phyloP scores from a whole-genome alignment of 2,113 vertebrate species.

The Orientallactaga bullata region DNA sequence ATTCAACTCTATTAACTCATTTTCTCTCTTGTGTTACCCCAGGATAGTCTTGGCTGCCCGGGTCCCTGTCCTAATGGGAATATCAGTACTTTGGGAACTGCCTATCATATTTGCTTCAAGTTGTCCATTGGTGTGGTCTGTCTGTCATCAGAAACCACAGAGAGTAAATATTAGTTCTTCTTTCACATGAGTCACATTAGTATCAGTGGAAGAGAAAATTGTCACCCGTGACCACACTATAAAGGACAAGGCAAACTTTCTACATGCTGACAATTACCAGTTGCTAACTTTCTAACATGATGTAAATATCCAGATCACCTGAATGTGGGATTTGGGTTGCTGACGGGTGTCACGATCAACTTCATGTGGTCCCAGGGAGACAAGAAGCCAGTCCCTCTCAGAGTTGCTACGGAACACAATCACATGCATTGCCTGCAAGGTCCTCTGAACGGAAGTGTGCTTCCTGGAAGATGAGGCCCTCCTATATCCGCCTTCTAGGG shows the following conservation, averaged over 20 bases:
- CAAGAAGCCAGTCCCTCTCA: neutral
- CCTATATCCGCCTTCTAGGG: neutral
- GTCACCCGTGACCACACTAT: neutral
- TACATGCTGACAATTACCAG: neutral
- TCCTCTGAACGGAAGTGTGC: neutral
- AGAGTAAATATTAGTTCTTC: neutral
- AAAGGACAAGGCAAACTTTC: neutral
- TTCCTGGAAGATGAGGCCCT: neutral
- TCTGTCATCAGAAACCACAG: neutral
- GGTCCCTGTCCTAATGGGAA: neutral
- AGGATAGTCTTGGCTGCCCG: neutral
- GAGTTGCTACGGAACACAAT: neutral
- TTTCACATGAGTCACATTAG: neutral
- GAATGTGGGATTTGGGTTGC: neutral
- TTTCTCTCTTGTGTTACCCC: neutral
- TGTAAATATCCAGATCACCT: neutral
- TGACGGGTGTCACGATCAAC: neutral
- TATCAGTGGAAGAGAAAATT: neutral
- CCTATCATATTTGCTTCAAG: neutral
- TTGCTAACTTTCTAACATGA: neutral
- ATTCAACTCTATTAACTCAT: neutral
- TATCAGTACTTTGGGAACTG: neutral
- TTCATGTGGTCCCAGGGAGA: neutral
- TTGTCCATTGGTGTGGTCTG: neutral
- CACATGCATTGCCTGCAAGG: neutral